phyloP scores from a whole-genome alignment of 2,113 vertebrate genomes.

The Puma concolor region DNA sequence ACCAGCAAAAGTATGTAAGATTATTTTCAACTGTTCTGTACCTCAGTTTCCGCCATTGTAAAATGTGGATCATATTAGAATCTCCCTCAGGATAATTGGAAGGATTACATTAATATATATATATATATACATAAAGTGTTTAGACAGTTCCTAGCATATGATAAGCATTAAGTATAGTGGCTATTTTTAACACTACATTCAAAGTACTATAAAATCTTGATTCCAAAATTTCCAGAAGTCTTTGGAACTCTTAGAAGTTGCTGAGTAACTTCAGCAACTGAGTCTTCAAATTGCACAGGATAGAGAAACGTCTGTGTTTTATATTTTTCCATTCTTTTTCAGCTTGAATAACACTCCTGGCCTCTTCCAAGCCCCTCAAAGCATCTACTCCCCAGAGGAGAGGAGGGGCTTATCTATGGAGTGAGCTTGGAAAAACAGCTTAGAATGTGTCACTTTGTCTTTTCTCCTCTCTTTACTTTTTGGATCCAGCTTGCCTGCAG shows the following conservation, averaged over 20 bases:
- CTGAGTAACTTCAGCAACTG: background rate
- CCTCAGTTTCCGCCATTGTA: background rate
- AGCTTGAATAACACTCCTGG: background rate
- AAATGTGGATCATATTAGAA: background rate
- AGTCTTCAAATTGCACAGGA: background rate
- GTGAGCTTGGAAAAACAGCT: background rate
- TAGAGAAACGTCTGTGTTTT: background rate
- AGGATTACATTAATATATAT: background rate
- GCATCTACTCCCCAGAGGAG: background rate
- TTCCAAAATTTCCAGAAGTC: background rate
- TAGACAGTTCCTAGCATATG: background rate
- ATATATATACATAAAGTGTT: background rate
- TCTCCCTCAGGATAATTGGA: background rate
- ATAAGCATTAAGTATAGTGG: background rate
- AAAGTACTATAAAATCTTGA: background rate
- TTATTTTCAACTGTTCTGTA: background rate
- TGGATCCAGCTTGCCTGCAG: background rate
- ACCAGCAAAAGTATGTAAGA: background rate
- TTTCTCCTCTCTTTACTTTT: background rate
- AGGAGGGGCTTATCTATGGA: background rate
- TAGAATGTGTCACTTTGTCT: background rate
- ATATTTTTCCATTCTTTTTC: background rate
- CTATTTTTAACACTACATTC: background rate
- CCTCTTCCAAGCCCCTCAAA: background rate
- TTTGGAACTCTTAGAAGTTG: background rate